phyloP scores from a whole-genome alignment of 2,888 invertebrate genomes.

The Idaea dimidiata region DNA sequence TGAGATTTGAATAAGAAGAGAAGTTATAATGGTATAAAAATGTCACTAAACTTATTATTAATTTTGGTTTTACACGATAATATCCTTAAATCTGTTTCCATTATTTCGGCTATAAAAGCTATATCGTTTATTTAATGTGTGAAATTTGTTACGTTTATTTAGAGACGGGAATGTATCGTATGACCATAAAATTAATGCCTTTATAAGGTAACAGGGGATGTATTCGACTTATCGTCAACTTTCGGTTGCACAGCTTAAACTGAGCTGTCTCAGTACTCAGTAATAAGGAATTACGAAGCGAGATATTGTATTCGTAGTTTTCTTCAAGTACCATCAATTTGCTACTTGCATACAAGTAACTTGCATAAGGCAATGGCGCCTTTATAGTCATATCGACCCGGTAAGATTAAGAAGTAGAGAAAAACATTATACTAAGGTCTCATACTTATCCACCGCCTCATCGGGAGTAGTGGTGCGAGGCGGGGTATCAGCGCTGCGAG shows the following conservation, averaged over 20 bases:
- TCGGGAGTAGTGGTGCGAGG: constrained; percentile 61
- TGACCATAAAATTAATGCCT: too few species aligned
- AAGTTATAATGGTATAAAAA: not conserved
- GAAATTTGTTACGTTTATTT: not conserved
- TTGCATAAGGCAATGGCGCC: too few species aligned
- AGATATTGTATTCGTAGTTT: too few species aligned
- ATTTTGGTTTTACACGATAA: not conserved
- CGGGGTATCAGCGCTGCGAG: constrained; percentile 51
- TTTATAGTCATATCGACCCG: not conserved
- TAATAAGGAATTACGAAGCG: too few species aligned
- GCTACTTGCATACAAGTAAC: too few species aligned
- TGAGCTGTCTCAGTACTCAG: too few species aligned
- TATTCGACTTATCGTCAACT: not conserved
- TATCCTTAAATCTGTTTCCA: not conserved
- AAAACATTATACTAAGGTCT: constrained; percentile 63
- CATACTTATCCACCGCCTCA: constrained; percentile 74
- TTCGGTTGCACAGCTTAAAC: not conserved
- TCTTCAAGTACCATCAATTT: too few species aligned
- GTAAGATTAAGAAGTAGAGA: not conserved
- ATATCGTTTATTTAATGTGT: not conserved
- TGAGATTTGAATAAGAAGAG: not conserved
- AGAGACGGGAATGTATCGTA: too few species aligned
- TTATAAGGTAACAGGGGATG: not conserved
- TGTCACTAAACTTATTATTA: not conserved
- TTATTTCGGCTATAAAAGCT: not conserved